Base-by-base conservation (phyloP, 2,888 invertebrate genomes). In the Drosophila cognata region DNA sequence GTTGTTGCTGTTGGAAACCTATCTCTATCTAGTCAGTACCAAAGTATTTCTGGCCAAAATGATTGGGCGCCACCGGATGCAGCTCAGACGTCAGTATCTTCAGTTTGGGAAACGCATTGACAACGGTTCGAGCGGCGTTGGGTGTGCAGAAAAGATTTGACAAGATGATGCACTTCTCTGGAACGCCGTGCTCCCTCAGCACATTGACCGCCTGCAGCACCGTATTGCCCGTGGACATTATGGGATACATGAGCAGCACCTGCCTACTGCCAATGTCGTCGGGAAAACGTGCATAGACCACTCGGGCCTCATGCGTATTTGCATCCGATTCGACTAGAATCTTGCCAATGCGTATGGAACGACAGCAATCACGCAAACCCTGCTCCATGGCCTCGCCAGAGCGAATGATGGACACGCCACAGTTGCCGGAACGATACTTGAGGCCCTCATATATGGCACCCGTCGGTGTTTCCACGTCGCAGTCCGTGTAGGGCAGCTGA, bases 11-110 rank as follows among this genome's bases (percentile, higher is more conserved):
- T 59, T 65, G 50, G 55, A 75, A 25, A 70, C 67, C 61, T 77
- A 71, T 56, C 80, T 91, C 82, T 91, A 99, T 91, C 83, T 91
- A 99, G 94, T 99, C 99, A 66, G 99, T 99, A 81, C 99, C 99
- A 94, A 99, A 99, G 94, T 99, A 99, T 93, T 98, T 99, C 94
- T 98, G 97, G 60, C 99, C 99, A 94, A 99, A 99, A 93, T 99
- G 99, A 94, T 98, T 98, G 11, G 99, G 99, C 11, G 99, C 98
- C 4, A 98, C 96, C 0, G 96, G 96, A 93, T 99, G 97, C 33
- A 99, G 95, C 93, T 99, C 99, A 0, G 99, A 98, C 0, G 99
- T 99, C 67, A 99, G 94, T 84, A 99, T 98, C 93, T 97, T 98
- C 96, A 99, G 95, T 94, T 96, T 94, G 28, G 98, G 98, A 91